A percentile compares a stretch with the other conserved stretches of the same genome.
phyloP scores from a whole-genome alignment of 1,140 invertebrate genomes.

The Zaprionus camerounensis region DNA sequence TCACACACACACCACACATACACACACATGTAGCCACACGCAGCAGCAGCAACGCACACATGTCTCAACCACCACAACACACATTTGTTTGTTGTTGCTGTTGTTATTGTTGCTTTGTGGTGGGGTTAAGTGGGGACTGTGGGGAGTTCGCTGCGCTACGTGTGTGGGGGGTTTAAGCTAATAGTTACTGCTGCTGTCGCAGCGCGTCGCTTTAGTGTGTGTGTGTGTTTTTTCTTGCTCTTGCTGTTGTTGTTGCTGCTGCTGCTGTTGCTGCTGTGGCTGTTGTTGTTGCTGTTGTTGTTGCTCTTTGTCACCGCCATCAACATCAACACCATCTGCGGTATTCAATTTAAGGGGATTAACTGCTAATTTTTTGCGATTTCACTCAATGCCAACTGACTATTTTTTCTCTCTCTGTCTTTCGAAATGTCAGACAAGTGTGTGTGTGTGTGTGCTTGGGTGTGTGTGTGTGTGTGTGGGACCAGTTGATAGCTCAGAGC shows the following conservation, averaged over 20 bases:
- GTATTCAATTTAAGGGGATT: conserved; percentile 84
- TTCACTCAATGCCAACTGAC: conserved; percentile 71
- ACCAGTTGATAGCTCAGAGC: conserved; percentile 35
- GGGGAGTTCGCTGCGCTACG: conserved; percentile 5
- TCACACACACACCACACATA: conserved; percentile 9
- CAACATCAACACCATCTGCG: conserved; percentile 74
- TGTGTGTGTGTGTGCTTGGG: conserved; percentile 24
- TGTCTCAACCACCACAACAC: conserved; percentile 3
- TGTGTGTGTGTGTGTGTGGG: conserved; percentile 34
- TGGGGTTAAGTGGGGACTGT: conserved; percentile 11
- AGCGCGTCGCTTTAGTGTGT: conserved; percentile 22
- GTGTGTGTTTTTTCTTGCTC: conserved; percentile 24
- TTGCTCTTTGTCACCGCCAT: conserved; percentile 54
- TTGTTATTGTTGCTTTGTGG: conserved; percentile 26
- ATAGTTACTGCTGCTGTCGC: conserved; percentile 14
- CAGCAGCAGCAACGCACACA: conserved; percentile 4
- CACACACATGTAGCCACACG: background rate
- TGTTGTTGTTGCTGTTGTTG: conserved; percentile 15
- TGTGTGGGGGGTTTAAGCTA: conserved; percentile 7
- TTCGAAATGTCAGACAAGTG: conserved; percentile 19
- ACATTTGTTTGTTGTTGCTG: conserved; percentile 27
- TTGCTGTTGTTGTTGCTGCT: background rate
- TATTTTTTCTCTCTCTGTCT: conserved; percentile 43
- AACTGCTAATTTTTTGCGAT: conserved; percentile 84
- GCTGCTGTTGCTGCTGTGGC: background rate